A percentile compares a stretch with the other conserved stretches of the same genome.
These are phyloP conservation scores for Scaptomyza hsui DNA, from an alignment of 1,140 invertebrate genomes.

Conservation along the genomic window DNA sequence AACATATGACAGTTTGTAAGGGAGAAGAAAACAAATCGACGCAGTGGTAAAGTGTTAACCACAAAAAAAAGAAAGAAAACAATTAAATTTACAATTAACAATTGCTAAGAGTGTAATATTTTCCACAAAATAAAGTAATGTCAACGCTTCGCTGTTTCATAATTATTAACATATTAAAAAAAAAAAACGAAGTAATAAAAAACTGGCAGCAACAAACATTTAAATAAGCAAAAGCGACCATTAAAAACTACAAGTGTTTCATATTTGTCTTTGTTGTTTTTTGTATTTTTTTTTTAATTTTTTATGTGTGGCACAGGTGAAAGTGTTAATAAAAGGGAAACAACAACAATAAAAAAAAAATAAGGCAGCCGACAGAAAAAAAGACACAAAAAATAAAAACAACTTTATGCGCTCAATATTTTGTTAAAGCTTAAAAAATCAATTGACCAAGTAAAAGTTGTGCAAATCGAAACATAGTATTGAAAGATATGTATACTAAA, in stretches of 20 bases:
- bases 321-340: slow-evolving; percentile 47
- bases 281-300: slow-evolving; percentile 18
- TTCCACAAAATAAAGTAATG: slow-evolving; percentile 17
- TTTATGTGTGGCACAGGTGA: slow-evolving; percentile 38
- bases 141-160: slow-evolving; percentile 15
- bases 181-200: slow-evolving; percentile 38
- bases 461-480: slow-evolving; percentile 51
- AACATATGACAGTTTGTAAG: too few species aligned
- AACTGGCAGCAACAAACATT: slow-evolving; percentile 28
- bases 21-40: slow-evolving; percentile 1
- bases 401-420: slow-evolving; percentile 30
- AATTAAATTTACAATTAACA: slow-evolving; percentile 6
- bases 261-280: slow-evolving; percentile 18
- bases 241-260: slow-evolving; percentile 29
- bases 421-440: slow-evolving; percentile 46
- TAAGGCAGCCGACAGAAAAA: slow-evolving; percentile 37
- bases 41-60: too few species aligned
- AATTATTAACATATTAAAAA: slow-evolving; percentile 38
- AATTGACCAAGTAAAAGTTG: slow-evolving; percentile 67
- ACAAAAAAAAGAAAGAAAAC: slow-evolving; percentile 3
- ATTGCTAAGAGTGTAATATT: slow-evolving; percentile 31
- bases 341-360: slow-evolving; percentile 26
- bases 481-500: slow-evolving; percentile 12
- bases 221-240: slow-evolving; percentile 38
- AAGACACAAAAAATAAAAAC: slow-evolving; percentile 16